Evolutionary conservation across 2,888 invertebrate species (phyloP).

Genomic region (Eupithecia subumbrata): DNA sequence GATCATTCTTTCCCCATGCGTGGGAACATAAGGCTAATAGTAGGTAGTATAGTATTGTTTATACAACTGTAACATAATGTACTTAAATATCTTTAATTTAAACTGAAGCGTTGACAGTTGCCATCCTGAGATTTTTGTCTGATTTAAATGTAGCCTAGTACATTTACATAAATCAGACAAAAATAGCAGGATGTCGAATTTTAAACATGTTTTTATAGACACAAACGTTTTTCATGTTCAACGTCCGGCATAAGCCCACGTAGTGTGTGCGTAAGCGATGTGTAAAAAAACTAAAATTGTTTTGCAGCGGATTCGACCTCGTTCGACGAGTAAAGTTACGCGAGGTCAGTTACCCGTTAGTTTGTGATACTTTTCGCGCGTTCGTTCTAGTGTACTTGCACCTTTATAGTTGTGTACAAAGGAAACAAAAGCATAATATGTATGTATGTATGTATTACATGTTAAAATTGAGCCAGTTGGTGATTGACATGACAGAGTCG

Average conservation of each 20-base stretch:
- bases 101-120: neutral
- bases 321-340: constrained; percentile 42
- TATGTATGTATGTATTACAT: neutral
- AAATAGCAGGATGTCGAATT: constrained; percentile 5
- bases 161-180: neutral
- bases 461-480: neutral
- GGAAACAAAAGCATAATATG: neutral
- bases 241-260: constrained; percentile 14
- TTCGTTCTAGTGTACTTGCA: neutral
- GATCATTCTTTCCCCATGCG: neutral
- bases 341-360: constrained; percentile 54
- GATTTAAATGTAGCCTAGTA: no score
- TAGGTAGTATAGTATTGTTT: neutral
- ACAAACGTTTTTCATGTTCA: constrained; percentile 6
- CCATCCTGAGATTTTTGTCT: no score
- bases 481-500: neutral
- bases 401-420: neutral
- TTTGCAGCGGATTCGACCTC: constrained; percentile 35
- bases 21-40: neutral
- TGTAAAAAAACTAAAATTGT: constrained; percentile 10
- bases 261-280: constrained; percentile 25
- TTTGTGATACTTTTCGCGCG: constrained; percentile 16
- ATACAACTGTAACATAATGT: neutral
- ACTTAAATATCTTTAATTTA: neutral
- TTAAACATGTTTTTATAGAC: constrained; percentile 5